phyloP scores from a whole-genome alignment of 2,797 vertebrate genomes.

The Lateolabrax maculatus region DNA sequence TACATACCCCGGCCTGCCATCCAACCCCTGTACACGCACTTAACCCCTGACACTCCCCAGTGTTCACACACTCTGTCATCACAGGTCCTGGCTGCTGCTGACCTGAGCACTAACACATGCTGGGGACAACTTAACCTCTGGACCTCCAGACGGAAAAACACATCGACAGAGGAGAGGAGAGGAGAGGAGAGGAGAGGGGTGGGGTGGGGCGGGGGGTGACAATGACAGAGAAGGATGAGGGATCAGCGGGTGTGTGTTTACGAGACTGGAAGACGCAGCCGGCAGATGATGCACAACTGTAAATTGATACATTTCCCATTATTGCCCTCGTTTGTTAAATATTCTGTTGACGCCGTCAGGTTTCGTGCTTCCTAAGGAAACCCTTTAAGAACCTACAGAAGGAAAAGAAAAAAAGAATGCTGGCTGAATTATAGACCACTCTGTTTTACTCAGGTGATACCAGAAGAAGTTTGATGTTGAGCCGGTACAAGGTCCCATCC shows the following conservation, averaged over 20 bases:
- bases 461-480: not conserved
- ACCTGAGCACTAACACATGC: conserved; percentile 81
- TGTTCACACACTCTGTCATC: conserved; percentile 81
- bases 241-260: conserved; percentile 23
- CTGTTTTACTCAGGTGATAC: conserved; percentile 3
- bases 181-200: conserved; percentile 21
- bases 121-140: conserved; percentile 81
- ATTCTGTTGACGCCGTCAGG: not conserved
- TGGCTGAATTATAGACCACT: not conserved
- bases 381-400: not conserved
- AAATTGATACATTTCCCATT: conserved; percentile 23
- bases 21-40: conserved; percentile 72
- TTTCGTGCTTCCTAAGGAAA: too few species aligned
- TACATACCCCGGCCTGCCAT: conserved; percentile 20
- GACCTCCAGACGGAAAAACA: conserved; percentile 75
- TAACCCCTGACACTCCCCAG: conserved; percentile 75
- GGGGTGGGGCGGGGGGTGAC: not conserved
- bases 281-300: conserved; percentile 34
- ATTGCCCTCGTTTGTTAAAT: conserved; percentile 1
- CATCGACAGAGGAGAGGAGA: conserved; percentile 41
- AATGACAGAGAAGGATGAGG: conserved; percentile 18
- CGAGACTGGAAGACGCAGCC: conserved; percentile 5
- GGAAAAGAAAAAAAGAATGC: not conserved
- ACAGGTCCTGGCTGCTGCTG: conserved; percentile 74
- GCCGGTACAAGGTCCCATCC: not conserved